Base-by-base conservation (phyloP, 2,888 invertebrate species). In the Aspidapion aeneum region DNA sequence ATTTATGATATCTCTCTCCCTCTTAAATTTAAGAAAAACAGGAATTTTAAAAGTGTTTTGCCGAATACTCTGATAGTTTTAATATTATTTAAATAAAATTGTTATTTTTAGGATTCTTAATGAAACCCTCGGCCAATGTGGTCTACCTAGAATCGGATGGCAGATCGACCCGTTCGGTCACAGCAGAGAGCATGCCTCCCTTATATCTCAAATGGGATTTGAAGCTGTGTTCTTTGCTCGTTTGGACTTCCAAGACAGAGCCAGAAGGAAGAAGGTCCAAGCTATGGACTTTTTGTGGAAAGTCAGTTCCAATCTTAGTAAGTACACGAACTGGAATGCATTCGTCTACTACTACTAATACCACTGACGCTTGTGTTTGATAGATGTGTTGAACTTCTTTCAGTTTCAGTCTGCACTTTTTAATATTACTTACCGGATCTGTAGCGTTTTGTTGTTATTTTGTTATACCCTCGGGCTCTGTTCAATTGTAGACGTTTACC, bases 131-230 rank as follows among this genome's bases (percentile, higher is more conserved):
- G 90, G 89, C 0, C 75, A 79, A 0, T 91, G 91, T 74, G 91
- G 85, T 0, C 78, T 85, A 1, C 91, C 93, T 0, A 83, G 82
- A 50, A 84, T 89, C 1, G 91, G 86, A 0, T 91, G 92, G 91
- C 91, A 89, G 73, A 89, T 89, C 54, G 93, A 93, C 74, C 91
- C 92, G 0, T 93, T 93, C 73, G 93, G 93, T 0, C 93, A 93
- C 72, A 90, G 93, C 0, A 80, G 91, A 1, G 94, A 94, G 78
- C 90, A 91, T 79, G 94, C 94, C 0, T 88, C 88, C 0, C 75
- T 90, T 0, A 85, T 90, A 18, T 85, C 90, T 0, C 87, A 87
- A 76, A 66, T 89, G 84, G 89, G 89, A 0, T 89, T 86, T 73
- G 90, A 92, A 73, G 90, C 88, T 1, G 73, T 90, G 0, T 90